Evolutionary conservation across 2,113 vertebrate genomes (phyloP), one percentile per base, ranked within the genome.

Genomic region (Protobothrops flavoviridis): DNA sequence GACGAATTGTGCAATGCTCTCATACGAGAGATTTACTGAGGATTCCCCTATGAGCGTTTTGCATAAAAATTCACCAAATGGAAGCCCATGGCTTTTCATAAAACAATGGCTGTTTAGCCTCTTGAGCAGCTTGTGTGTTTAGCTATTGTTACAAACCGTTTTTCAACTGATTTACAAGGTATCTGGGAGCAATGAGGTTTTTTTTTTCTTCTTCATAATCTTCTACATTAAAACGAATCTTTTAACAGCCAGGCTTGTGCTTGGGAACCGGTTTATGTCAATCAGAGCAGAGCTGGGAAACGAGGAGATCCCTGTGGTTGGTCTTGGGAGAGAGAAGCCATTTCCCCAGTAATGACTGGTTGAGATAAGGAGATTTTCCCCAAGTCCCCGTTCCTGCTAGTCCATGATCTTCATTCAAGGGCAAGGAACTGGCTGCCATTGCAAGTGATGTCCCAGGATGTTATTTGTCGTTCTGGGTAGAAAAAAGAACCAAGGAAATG

Each of bases 141-240:
- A 93, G 8, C 6, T 94, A 45, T 89, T 94, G 94, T 39, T 91
- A 90, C 52, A 89, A 5, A 52, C 9, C 81, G 5, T 88, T 94
- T 57, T 91, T 94, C 87, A 92, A 59, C 8, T 93, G 92, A 92
- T 90, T 94, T 95, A 91, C 1, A 94, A 89, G 21, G 85, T 88
- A 85, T 91, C 93, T 93, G 91, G 43, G 61, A 93, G 15, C 12
- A 17, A 57, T 88, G 23, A 26, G 50, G 8, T 10, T 9, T 1
- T 50, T 7, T 50, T 9, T 50, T 50, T 50, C 26, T 92, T 69
- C n/a, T 21, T 20, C 53, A 39, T 69, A 81, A 92, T 61, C 45
- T 43, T 53, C 90, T 95, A 23, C 53, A 85, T 93, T 95, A 93
- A 92, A 95, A 93, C 91, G 29, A 90, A 93, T 53, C 1, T 88